Base-by-base conservation (phyloP, 2,113 vertebrate species). In the Corvus moneduloides region DNA sequence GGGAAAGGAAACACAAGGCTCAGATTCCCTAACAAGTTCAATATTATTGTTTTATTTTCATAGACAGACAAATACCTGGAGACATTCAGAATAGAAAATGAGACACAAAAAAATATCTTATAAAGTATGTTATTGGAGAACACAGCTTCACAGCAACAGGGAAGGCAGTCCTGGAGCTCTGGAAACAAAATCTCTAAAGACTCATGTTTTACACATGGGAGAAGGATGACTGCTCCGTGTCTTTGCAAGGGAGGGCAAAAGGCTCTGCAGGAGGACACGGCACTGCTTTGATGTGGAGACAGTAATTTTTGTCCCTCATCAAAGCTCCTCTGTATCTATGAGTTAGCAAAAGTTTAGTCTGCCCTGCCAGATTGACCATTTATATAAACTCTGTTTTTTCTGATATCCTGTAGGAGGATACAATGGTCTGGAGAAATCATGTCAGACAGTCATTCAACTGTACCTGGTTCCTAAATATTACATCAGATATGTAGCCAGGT, bases 1-100 rank as follows among this genome's bases (percentile, higher is more conserved):
- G 26, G 67, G 59, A 62, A 82, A 77, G 30, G 23, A 81, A 90
- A 80, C 22, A 51, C 24, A 33, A 74, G 52, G 48, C 76, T 91
- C 28, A 68, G 48, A 63, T 78, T 78, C 39, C 68, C 41, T 44
- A 90, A 35, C 24, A 44, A 52, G 17, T 76, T 93, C 72, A 79
- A 33, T 46, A 24, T 77, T 58, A 37, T 46, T 73, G 27, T 77
- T 90, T 91, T 56, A 63, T 59, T 81, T 90, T 72, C 76, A 64
- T 78, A 92, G 94, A 72, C 39, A 24, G 55, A 41, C 27, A 77
- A 88, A 80, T 44, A 93, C 85, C 72, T 52, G 54, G 72, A 92
- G 87, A 86, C 56, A 72, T 90, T 88, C 74, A 78, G 90, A 94
- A 74, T 20, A 56, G 52, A 96, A 87, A 87, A 90, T 19, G 48